Evolutionary conservation across 2,797 vertebrate genomes (phyloP), one percentile per base, ranked within the genome.

Genomic region (Echiichthys vipera): DNA sequence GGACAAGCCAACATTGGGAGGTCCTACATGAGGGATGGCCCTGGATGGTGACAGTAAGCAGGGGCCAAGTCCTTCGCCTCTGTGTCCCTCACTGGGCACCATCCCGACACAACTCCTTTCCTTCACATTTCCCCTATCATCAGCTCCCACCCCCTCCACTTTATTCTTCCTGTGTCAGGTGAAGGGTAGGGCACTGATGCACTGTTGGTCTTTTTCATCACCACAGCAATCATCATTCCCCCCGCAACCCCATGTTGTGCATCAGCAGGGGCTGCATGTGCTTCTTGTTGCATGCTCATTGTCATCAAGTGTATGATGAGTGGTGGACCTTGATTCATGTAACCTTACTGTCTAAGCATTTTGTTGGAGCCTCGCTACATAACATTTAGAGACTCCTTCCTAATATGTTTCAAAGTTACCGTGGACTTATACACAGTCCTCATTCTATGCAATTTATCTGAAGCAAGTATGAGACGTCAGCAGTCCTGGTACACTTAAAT

Each of bases 21-120:
- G 84, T 82, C 78, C 29, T 24, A 71, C 70, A 91, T 91, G 90
- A 92, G 66, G 81, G 84, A 91, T 91, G 77, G 68, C 72, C 74
- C 12, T 71, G 67, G 59, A 85, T 73, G 65, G 71, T 8, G 29
- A 63, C 74, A 68, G 68, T 71, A 65, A 34, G 59, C 50, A 57
- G 81, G 71, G 72, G 75, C 66, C 78, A 77, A 83, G 83, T 85
- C 66, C 80, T 83, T 65, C 15, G 74, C 74, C 85, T 90, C 79
- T 91, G 78, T 87, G 88, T 92, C 90, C 92, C 91, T 90, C 76
- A 86, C 69, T 65, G 63, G 30, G 8, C 50, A 70, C 45, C 46
- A n/a, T 80, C 49, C 54, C 46, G 54, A 68, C 36, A 36, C 13
- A 42, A 20, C 22, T 24, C 30, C 32, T 32, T 72, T 15, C 37